Conservation (phyloP, 2,797 vertebrate genomes). For the Phrynocephalus forsythii region DNA sequence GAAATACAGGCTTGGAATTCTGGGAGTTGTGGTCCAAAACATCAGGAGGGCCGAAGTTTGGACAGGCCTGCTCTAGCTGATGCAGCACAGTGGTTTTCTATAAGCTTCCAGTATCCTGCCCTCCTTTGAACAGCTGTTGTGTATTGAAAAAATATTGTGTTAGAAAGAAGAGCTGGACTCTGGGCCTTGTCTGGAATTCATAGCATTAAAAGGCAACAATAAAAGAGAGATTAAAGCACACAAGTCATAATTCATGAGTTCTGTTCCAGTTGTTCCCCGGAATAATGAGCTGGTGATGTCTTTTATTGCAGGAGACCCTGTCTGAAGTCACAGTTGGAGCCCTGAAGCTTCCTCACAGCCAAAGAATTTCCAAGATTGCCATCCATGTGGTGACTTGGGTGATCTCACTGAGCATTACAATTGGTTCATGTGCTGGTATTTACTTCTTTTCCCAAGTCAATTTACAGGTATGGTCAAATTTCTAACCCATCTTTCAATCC, state of each 20-base stretch:
- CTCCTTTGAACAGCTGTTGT: no score
- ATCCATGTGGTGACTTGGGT: slow-evolving; percentile 84
- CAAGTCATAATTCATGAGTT: background rate
- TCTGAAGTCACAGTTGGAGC: slow-evolving; percentile 79
- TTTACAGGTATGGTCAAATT: slow-evolving; percentile 64
- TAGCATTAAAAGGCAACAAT: no score
- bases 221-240: background rate
- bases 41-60: no score
- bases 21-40: no score
- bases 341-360: slow-evolving; percentile 63
- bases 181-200: no score
- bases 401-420: slow-evolving; percentile 79
- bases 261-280: background rate
- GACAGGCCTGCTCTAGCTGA: no score
- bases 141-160: background rate
- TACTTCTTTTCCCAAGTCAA: slow-evolving; percentile 82
- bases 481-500: no score
- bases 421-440: slow-evolving; percentile 82
- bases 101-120: background rate
- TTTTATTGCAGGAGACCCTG: slow-evolving; percentile 85
- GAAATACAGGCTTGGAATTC: no score
- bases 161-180: no score
- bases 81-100: no score
- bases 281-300: slow-evolving; percentile 22
- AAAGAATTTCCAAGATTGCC: slow-evolving; percentile 72